These are phyloP conservation scores for Dryocosmus kuriphilus DNA, from an alignment of 2,888 invertebrate genomes.

Conservation along the genomic window DNA sequence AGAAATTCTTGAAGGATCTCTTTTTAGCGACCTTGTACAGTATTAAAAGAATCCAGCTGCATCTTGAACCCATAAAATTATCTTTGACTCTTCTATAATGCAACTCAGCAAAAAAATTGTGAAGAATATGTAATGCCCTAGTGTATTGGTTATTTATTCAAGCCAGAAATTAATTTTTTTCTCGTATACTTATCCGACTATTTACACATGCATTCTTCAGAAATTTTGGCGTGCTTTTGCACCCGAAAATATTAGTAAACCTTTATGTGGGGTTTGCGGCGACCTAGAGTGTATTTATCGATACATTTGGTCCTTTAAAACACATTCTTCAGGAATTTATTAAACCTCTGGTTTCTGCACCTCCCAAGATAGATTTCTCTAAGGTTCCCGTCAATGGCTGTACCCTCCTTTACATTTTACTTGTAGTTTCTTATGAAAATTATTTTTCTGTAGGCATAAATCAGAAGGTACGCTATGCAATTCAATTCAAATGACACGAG, in stretches of 20 bases:
- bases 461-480: constrained; percentile 84
- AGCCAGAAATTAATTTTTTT: too few species aligned
- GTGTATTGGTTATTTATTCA: neutral
- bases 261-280: too few species aligned
- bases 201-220: too few species aligned
- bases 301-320: neutral
- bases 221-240: too few species aligned
- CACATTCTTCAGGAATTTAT: neutral
- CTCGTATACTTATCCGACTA: too few species aligned
- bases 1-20: neutral
- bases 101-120: neutral
- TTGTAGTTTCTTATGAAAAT: neutral
- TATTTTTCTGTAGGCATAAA: constrained; percentile 80
- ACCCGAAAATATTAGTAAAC: too few species aligned
- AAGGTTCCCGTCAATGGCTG: neutral
- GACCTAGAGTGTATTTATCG: too few species aligned
- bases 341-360: neutral
- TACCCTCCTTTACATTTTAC: neutral
- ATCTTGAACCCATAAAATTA: neutral
- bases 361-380: neutral
- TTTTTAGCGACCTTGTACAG: neutral
- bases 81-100: neutral
- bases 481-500: constrained; percentile 83
- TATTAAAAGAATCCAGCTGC: neutral
- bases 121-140: neutral